Percentiles rank a stretch among this genome's conserved stretches.
phyloP scores from a whole-genome alignment of 2,113 vertebrate genomes.

The Tupaia tana region DNA sequence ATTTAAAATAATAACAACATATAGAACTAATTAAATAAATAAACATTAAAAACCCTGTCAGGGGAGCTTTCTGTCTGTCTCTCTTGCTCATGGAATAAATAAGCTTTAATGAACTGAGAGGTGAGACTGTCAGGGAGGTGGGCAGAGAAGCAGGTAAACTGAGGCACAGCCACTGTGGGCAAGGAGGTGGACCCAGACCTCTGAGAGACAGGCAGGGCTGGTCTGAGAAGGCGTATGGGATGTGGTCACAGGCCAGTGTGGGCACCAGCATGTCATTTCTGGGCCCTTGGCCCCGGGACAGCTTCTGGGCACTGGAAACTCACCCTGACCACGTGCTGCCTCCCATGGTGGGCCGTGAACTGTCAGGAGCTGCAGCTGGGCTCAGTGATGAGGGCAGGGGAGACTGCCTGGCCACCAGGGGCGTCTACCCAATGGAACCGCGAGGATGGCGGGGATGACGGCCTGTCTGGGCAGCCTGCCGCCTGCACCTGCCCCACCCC shows the following conservation, averaged over 20 bases:
- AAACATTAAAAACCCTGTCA: too few species aligned
- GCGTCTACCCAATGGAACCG: neutral
- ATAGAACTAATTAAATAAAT: too few species aligned
- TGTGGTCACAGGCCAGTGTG: neutral
- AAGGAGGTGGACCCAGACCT: neutral
- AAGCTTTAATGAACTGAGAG: neutral
- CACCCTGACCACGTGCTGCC: neutral
- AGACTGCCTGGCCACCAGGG: accelerated
- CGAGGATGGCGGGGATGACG: neutral
- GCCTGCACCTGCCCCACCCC: neutral
- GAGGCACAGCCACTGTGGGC: neutral
- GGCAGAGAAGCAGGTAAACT: neutral
- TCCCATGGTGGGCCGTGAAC: neutral
- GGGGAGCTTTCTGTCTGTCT: too few species aligned
- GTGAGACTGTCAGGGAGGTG: neutral
- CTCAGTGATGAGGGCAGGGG: neutral
- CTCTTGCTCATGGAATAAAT: too few species aligned
- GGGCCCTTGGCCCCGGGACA: neutral
- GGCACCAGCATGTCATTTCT: neutral
- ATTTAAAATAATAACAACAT: too few species aligned
- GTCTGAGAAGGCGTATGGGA: neutral
- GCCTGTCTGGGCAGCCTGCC: neutral
- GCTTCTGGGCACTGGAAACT: conserved; percentile 14
- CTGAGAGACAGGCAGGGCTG: neutral
- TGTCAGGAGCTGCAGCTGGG: neutral